A percentile compares a stretch with the other conserved stretches of the same genome.
Evolutionary conservation across 2,113 vertebrate species (phyloP).

Genomic region (Pseudolaguvia tuberculata): DNA sequence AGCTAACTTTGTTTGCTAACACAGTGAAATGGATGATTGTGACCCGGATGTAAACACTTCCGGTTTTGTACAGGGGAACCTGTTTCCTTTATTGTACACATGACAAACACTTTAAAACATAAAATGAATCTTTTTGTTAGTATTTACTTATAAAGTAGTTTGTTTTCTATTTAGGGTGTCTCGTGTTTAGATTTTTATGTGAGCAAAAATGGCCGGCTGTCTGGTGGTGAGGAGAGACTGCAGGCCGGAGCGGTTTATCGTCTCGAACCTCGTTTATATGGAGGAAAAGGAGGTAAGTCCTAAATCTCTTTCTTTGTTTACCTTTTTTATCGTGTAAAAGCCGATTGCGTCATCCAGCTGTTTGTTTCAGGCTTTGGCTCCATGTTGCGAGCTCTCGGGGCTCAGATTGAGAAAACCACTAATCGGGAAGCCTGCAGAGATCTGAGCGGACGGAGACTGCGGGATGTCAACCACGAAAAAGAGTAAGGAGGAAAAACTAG

Average conservation of each 20-base stretch:
- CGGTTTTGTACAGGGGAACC: no score
- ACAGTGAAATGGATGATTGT: no score
- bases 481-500: no score
- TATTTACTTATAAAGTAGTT: neutral
- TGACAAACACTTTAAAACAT: no score
- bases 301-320: neutral
- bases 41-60: no score
- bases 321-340: constrained; percentile 3
- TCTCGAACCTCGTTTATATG: constrained; percentile 80
- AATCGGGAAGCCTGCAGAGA: constrained; percentile 94
- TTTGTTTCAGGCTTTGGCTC: constrained; percentile 84
- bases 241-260: constrained; percentile 76
- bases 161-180: constrained; percentile 58
- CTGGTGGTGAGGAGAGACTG: constrained; percentile 57
- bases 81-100: no score
- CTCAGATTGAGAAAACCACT: constrained; percentile 97
- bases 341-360: neutral
- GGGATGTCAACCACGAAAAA: constrained; percentile 97
- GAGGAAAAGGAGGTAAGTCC: constrained; percentile 94
- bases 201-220: constrained; percentile 67
- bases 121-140: neutral
- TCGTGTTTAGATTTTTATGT: constrained; percentile 74
- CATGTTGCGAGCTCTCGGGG: constrained; percentile 93
- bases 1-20: neutral
- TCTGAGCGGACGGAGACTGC: constrained; percentile 86